Evolutionary conservation across 2,797 vertebrate genomes (phyloP).

Genomic region (Picus viridis): DNA sequence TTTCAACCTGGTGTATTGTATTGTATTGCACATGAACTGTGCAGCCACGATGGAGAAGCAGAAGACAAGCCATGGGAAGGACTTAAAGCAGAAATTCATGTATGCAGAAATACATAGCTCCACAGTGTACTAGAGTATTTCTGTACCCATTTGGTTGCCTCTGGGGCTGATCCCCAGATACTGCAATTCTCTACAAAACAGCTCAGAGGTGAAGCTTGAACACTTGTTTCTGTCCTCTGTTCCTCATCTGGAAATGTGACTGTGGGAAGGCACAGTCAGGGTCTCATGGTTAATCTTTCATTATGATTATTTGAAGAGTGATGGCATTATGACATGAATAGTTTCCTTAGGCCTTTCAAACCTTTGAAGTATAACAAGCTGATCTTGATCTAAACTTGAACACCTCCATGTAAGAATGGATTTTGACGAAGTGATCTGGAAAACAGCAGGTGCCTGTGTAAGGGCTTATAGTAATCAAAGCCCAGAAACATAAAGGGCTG

Average conservation of each 20-base stretch:
- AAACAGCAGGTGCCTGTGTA: neutral
- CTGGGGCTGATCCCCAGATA: neutral
- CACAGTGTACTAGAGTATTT: neutral
- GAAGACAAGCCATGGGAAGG: neutral
- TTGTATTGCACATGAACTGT: neutral
- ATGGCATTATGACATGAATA: neutral
- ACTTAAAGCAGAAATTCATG: neutral
- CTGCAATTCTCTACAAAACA: accelerated
- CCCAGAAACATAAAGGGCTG: neutral
- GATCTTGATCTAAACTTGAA: constrained; percentile 24
- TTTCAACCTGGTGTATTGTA: no score
- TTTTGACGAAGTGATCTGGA: neutral
- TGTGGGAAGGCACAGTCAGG: neutral
- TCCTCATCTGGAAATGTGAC: neutral
- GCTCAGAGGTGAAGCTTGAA: neutral
- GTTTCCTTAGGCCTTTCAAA: constrained; percentile 12
- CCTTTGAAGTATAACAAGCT: neutral
- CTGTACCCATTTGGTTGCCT: neutral
- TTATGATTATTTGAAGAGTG: neutral
- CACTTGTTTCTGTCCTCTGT: neutral
- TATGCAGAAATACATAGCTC: neutral
- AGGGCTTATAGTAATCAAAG: neutral
- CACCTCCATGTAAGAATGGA: neutral
- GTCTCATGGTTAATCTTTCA: neutral
- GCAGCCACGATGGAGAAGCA: neutral